These are phyloP conservation scores for Lydus trimaculatus DNA, from an alignment of 2,888 invertebrate species.

Conservation along the genomic window DNA sequence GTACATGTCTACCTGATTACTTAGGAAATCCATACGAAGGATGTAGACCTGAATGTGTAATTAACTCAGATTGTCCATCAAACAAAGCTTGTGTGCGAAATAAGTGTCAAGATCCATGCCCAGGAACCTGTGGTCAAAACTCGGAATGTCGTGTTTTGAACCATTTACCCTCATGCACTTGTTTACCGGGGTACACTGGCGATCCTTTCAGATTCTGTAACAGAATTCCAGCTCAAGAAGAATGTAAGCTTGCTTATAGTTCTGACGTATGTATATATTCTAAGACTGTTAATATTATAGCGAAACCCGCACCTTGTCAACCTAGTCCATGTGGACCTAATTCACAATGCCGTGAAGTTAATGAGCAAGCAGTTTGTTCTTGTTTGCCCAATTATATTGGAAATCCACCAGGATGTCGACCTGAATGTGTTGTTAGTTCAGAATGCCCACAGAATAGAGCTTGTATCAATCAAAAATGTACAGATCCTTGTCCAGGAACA, in stretches of 20 bases:
- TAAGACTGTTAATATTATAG: conserved; percentile 14
- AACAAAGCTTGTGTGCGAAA: conserved; percentile 72
- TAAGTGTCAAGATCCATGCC: conserved; percentile 71
- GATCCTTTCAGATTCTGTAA: conserved; percentile 67
- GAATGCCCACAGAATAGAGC: conserved; percentile 82
- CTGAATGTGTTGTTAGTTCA: conserved; percentile 83
- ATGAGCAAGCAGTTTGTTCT: conserved; percentile 78
- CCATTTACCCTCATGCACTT: conserved; percentile 71
- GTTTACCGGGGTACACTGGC: conserved; percentile 68
- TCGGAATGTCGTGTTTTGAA: conserved; percentile 71
- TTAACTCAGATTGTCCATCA: conserved; percentile 72
- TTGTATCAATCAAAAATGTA: conserved; percentile 82
- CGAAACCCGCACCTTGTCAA: conserved; percentile 68
- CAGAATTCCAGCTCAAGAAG: conserved; percentile 47
- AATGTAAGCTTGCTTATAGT: conserved; percentile 37
- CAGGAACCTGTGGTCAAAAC: conserved; percentile 70
- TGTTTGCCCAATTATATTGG: conserved; percentile 77
- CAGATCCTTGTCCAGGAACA: conserved; percentile 82
- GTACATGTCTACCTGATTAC: conserved; percentile 67
- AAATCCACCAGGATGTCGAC: conserved; percentile 81
- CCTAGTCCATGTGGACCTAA: conserved; percentile 85
- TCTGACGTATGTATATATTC: neutral
- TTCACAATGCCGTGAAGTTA: conserved; percentile 76
- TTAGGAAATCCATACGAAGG: conserved; percentile 71
- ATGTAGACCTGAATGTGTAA: conserved; percentile 70